Base-by-base conservation (phyloP, 2,888 invertebrate genomes). In the Amphimallon solstitiale region DNA sequence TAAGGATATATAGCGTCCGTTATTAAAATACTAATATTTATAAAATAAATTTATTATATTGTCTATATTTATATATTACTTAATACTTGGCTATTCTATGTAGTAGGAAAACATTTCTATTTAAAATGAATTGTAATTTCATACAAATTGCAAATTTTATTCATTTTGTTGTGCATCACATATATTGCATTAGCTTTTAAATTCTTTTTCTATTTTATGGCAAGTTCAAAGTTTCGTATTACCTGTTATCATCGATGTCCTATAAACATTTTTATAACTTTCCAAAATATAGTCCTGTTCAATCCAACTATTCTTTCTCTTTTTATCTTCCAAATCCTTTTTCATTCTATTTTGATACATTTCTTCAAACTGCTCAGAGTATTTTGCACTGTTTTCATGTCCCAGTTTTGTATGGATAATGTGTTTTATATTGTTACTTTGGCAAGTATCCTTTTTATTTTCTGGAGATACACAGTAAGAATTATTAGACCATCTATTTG, bases 231-330 rank as follows among this genome's bases (percentile, higher is more conserved):
- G 21, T 6, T 9, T n/a, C 6, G 6, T 37, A 5, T 66, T 66
- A 74, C 72, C 74, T 69, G 68, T 70, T 59, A 74, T 37, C 68
- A 72, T 69, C 1, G 74, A 74, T 29, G 74, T 74, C 67, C 68
- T 68, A 54, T 70, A 71, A 10, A 68, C 34, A 35, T 63, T 65
- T 14, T 34, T 35, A 17, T 61, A 63, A 45, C 56, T 65, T 34
- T 65, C 65, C 14, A 61, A 23, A 12, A 51, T 46, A 37, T 51
- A 48, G 38, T 65, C 54, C 19, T 56, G 37, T 34, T 65, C 48
- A 7, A 43, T 7, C 12, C 21, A 15, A 10, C 2, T 52, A 6
- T 61, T 23, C 45, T 52, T 60, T 5, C 7, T 35, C 2, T 43
- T 29, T 12, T 66, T 60, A 12, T 49, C 37, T 2, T 60, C 40